Evolutionary conservation across 2,888 invertebrate genomes (phyloP), one percentile per base, ranked within the genome.

Genomic region (Caenorhabditis uteleia): DNA sequence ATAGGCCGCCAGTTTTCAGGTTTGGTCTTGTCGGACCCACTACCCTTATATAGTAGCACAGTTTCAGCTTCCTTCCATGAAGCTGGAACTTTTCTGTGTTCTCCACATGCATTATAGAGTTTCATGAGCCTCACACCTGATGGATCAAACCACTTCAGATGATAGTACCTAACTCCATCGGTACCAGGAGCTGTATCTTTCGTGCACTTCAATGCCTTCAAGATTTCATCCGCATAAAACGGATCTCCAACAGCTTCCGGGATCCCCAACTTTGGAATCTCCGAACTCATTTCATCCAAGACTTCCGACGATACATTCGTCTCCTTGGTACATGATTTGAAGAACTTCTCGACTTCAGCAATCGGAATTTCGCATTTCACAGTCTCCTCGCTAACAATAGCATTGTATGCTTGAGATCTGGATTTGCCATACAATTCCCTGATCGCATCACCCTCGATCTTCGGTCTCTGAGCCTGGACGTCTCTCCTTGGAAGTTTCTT

Each of bases 31-130:
- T 47, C 47, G 6, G 34, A 34, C 12, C 16, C 16, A 10, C 36
- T 21, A 10, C 36, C 47, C 16, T 47, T 47, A n/a, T 33, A 26
- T 10, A 47, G 14, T 7, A 47, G 47, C 4, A 38, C 21, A 7
- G 47, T 47, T 36, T 47, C 47, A 16, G 47, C 47, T 23, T 47
- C 47, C 16, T 47, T 47, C 47, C 44, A 44, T 3, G 10, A 3
- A 6, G 25, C 27, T 23, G 44, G 44, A 25, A 44, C 26, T n/a
- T n/a, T 47, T 27, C 21, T 16, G 14, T 36, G 47, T n/a, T 38
- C 16, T 23, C 14, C 5, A 18, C 45, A 45, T 6, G 18, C 45
- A 20, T 45, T 29, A 21, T 29, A 45, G 10, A 45, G n/a, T 8
- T 3, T 20, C 16, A n/a, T 7, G n/a, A 45, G 31, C 5, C 5